Percentiles rank a stretch among this genome's conserved stretches.
phyloP scores from a whole-genome alignment of 2,113 vertebrate species.

The Camelus bactrianus region DNA sequence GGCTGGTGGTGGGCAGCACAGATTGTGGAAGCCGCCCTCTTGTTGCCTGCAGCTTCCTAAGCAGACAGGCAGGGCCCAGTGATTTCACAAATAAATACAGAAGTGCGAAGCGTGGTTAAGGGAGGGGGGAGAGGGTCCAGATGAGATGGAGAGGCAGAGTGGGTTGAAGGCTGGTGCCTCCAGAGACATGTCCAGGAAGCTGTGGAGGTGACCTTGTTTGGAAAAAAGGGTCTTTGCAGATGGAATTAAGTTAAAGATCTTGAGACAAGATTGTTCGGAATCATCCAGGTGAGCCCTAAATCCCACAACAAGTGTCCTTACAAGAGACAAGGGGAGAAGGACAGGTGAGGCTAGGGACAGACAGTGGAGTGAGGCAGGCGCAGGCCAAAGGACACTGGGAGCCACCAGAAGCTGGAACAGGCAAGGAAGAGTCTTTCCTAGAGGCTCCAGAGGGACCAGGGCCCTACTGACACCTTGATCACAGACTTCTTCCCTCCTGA shows the following conservation, averaged over 20 bases:
- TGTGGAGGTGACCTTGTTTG: not conserved
- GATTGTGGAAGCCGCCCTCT: too few relatives aligned
- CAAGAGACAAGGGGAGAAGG: not conserved
- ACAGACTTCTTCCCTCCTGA: not conserved
- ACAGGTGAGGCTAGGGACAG: not conserved
- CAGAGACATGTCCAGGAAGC: not conserved
- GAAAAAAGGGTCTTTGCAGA: not conserved
- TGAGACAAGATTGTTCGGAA: not conserved
- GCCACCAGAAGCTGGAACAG: not conserved
- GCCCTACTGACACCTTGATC: not conserved
- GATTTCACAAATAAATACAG: not conserved
- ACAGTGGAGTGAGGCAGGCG: not conserved
- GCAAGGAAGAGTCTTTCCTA: not conserved
- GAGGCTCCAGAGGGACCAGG: not conserved
- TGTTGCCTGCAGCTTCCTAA: not conserved
- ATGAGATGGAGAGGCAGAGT: not conserved
- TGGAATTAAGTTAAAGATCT: not conserved
- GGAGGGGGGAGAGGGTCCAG: not conserved
- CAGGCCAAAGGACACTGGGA: not conserved
- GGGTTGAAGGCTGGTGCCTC: too few relatives aligned
- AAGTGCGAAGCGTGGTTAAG: not conserved
- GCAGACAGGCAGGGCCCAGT: not conserved
- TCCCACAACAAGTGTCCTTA: not conserved
- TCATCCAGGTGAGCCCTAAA: not conserved
- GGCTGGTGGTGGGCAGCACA: rapidly evolving